Evolutionary conservation across 2,797 vertebrate species (phyloP).

Genomic region (Acanthurus tractus): DNA sequence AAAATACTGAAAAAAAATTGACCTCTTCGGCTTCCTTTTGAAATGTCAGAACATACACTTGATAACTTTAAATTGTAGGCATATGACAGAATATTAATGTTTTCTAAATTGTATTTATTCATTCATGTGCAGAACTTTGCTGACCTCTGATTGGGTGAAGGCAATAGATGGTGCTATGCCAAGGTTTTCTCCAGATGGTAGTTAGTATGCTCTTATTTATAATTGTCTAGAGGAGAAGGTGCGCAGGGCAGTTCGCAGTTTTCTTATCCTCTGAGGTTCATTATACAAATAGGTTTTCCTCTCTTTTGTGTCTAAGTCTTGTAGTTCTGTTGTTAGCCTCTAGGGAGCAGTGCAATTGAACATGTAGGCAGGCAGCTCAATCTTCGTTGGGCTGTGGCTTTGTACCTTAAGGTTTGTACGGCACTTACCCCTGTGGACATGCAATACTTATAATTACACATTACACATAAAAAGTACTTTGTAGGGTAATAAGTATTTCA

Average conservation of each 20-base stretch:
- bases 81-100: not conserved
- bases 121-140: slow-evolving; percentile 28
- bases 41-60: slow-evolving; percentile 1
- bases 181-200: slow-evolving; percentile 57
- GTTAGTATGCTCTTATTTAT: slow-evolving; percentile 61
- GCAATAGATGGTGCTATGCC: slow-evolving; percentile 53
- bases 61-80: slow-evolving; percentile 1
- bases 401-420: not conserved
- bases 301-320: slow-evolving; percentile 1
- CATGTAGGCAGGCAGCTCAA: not conserved
- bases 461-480: not conserved
- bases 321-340: slow-evolving; percentile 39
- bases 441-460: not conserved
- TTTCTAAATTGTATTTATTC: slow-evolving; percentile 24
- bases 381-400: not conserved
- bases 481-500: not conserved
- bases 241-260: slow-evolving; percentile 45
- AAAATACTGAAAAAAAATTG: slow-evolving; percentile 41
- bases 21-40: slow-evolving; percentile 28
- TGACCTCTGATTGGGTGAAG: slow-evolving; percentile 47
- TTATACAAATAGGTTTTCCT: slow-evolving; percentile 57
- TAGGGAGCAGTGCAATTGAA: slow-evolving; percentile 62
- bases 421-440: not conserved
- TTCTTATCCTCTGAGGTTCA: slow-evolving; percentile 28
- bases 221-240: slow-evolving; percentile 66